Conservation (phyloP, 1,140 invertebrate species). For the Lasaia peninsularis region DNA sequence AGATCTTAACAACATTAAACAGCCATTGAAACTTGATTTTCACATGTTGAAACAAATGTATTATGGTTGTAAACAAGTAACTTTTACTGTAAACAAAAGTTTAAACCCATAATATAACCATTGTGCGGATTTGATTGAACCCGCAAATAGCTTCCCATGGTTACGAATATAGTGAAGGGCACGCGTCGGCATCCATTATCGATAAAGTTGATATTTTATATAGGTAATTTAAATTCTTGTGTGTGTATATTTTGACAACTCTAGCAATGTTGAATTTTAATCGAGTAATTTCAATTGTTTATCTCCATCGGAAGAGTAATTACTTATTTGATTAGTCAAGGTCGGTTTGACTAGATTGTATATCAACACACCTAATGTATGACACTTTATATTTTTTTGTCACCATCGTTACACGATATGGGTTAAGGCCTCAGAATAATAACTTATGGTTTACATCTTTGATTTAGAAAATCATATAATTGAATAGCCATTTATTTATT, state of each 20-base stretch:
- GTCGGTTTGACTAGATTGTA: too few species aligned
- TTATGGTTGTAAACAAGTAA: constrained; percentile 34
- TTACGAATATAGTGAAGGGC: constrained; percentile 40
- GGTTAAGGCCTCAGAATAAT: too few species aligned
- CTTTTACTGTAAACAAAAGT: constrained; percentile 46
- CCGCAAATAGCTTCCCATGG: constrained; percentile 70
- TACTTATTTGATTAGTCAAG: too few species aligned
- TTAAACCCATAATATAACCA: constrained; percentile 60
- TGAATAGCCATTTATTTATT: too few species aligned
- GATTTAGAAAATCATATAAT: too few species aligned
- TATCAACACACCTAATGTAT: too few species aligned
- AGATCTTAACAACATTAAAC: not conserved
- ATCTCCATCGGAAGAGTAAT: too few species aligned
- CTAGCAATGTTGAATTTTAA: too few species aligned
- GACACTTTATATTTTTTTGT: too few species aligned
- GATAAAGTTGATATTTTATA: constrained; percentile 11
- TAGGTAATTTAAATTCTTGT: not conserved
- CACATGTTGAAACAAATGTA: constrained; percentile 1
- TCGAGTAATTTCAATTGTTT: too few species aligned
- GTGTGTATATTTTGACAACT: not conserved
- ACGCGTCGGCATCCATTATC: constrained; percentile 7
- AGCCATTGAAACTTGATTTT: constrained; percentile 2
- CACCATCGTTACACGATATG: too few species aligned
- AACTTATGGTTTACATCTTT: too few species aligned
- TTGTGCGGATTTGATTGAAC: constrained; percentile 69